These are phyloP conservation scores for Kradibia gibbosae DNA, from an alignment of 1,140 invertebrate genomes.

Conservation along the genomic window DNA sequence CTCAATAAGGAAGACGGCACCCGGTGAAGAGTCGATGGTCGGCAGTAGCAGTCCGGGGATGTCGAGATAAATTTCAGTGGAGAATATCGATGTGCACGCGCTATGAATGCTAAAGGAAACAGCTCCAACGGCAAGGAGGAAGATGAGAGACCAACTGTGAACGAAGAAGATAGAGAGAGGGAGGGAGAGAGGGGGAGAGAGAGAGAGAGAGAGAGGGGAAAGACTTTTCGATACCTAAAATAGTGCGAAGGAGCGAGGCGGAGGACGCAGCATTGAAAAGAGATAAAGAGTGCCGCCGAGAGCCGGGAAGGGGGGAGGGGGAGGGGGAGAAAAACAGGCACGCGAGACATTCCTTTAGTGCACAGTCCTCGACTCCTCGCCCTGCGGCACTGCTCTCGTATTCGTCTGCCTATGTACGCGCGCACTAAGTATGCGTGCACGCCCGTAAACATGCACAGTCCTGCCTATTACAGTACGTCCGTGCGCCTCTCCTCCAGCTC, in stretches of 20 bases:
- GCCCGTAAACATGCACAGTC: no score
- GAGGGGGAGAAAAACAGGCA: slow-evolving; percentile 50
- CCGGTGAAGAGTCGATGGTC: not conserved
- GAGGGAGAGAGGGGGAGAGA: slow-evolving; percentile 39
- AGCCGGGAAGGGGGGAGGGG: not conserved
- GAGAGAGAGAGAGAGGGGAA: slow-evolving; percentile 20
- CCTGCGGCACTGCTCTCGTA: slow-evolving; percentile 32
- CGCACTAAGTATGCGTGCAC: no score
- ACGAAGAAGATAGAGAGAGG: slow-evolving; percentile 39
- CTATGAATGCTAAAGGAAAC: slow-evolving; percentile 23
- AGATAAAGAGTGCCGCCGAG: not conserved
- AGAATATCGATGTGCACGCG: not conserved
- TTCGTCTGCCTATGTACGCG: slow-evolving; percentile 1
- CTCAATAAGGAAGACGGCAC: not conserved
- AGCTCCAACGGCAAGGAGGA: slow-evolving; percentile 46
- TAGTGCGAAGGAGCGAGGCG: slow-evolving; percentile 47
- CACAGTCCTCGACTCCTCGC: slow-evolving; percentile 58
- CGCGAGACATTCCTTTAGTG: slow-evolving; percentile 65
- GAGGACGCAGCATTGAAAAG: slow-evolving; percentile 44
- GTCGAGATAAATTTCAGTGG: not conserved
- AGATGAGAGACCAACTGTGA: slow-evolving; percentile 43
- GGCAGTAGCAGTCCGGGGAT: not conserved
- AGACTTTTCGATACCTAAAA: slow-evolving; percentile 15
- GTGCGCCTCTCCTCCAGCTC: not conserved
- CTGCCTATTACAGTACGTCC: no score